phyloP scores from a whole-genome alignment of 2,113 vertebrate genomes.

The zebrafish (Danio rerio) region GRCz12tu NC_133184.1:784501-785000 shows the following conservation, averaged over 20 bases:
- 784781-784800: no score
- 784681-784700: not conserved
- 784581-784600: constrained; percentile 16
- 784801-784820: no score
- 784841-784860: no score
- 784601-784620: not conserved
- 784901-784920: no score
- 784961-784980: constrained; percentile 36
- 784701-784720: not conserved
- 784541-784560: no score
- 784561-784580: not conserved
- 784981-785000: constrained; percentile 38
- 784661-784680: not conserved
- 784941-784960: constrained; percentile 30
- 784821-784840: no score
- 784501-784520: not conserved
- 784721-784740: not conserved
- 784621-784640: not conserved
- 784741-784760: not conserved
- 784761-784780: constrained; percentile 16
- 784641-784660: constrained; percentile 36
- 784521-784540: not conserved
- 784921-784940: no score
- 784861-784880: no score
- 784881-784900: no score